Conservation (phyloP, 2,888 invertebrate species). For the Ophion obscuratus region DNA sequence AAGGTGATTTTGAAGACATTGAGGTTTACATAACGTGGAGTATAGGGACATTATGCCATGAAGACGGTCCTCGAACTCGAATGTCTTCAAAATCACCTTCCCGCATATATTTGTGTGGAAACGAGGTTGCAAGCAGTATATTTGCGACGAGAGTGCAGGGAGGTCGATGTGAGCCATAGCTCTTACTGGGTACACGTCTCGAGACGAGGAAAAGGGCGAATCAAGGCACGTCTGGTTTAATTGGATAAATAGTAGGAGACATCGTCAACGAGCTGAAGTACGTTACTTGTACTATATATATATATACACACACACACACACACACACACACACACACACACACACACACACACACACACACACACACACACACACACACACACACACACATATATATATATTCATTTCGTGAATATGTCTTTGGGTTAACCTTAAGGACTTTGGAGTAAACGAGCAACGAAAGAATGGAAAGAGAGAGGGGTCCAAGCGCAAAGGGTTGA, state of each 20-base stretch:
- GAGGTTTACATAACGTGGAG: not conserved
- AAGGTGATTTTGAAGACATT: not conserved
- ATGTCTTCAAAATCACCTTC: not conserved
- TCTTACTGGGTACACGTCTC: slow-evolving; percentile 30
- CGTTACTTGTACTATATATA: slow-evolving; percentile 4
- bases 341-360: no score
- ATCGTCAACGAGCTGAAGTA: slow-evolving; percentile 55
- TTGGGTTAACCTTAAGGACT: slow-evolving; percentile 40
- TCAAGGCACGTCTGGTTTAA: slow-evolving; percentile 55
- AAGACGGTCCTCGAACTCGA: not conserved
- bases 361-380: no score
- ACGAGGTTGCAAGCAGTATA: not conserved
- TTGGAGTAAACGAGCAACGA: slow-evolving; percentile 40
- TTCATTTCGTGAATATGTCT: slow-evolving; percentile 22
- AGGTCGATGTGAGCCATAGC: slow-evolving; percentile 40
- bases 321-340: no score
- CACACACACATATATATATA: no score
- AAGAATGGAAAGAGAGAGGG: not conserved
- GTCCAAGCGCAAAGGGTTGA: slow-evolving; percentile 22
- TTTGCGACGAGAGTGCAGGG: not conserved
- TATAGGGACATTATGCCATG: not conserved
- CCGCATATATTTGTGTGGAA: not conserved
- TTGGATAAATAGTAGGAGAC: slow-evolving; percentile 62
- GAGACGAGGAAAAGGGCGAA: slow-evolving; percentile 40
- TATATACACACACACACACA: no score